Percentiles rank a stretch among this genome's conserved stretches.
phyloP scores from a whole-genome alignment of 2,888 invertebrate genomes.

The Neoitamus cyanurus region DNA sequence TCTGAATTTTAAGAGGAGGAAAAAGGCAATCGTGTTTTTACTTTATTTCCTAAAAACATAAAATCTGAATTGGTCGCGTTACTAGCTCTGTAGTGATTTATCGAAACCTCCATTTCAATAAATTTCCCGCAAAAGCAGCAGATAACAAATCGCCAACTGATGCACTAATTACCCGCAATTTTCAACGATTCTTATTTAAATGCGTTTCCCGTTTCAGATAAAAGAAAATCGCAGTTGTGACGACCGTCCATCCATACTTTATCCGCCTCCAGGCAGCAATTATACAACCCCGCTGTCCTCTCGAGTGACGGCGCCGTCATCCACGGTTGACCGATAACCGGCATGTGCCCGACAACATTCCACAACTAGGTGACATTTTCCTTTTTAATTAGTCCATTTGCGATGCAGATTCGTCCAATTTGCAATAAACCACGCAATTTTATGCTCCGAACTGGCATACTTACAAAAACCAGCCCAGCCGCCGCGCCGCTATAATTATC shows the following conservation, averaged over 20 bases:
- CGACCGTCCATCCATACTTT: neutral
- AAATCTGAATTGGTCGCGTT: neutral
- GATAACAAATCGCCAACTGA: neutral
- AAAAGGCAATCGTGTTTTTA: no score
- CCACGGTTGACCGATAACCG: neutral
- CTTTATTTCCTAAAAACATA: no score
- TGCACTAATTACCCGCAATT: neutral
- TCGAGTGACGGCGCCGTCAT: no score
- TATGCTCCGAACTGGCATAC: neutral
- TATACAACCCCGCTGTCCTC: neutral
- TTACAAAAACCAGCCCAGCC: neutral
- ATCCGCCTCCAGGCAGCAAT: neutral
- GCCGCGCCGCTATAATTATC: neutral
- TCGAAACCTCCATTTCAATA: neutral
- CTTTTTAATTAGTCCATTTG: neutral
- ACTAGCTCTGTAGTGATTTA: no score
- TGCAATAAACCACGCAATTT: neutral
- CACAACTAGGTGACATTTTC: neutral
- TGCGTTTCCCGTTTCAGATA: neutral
- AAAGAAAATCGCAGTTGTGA: neutral
- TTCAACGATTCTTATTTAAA: neutral
- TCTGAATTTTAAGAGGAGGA: no score
- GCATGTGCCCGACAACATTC: neutral
- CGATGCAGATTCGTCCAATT: neutral
- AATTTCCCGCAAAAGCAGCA: neutral